phyloP scores from a whole-genome alignment of 2,888 invertebrate genomes.

The Pasiphila rectangulata region DNA sequence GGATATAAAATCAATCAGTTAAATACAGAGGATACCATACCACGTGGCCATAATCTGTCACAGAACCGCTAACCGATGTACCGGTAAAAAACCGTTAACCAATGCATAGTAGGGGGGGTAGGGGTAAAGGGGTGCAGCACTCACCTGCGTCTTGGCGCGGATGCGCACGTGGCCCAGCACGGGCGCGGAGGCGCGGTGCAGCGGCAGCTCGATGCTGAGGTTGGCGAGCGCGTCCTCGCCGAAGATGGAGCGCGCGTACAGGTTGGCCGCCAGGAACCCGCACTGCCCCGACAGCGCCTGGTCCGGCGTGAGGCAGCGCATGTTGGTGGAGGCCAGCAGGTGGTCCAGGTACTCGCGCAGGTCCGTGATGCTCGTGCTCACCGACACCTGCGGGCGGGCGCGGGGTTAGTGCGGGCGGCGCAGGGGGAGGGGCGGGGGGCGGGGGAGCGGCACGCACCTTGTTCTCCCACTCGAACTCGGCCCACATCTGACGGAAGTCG shows the following conservation, averaged over 20 bases:
- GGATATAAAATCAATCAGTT: too few relatives aligned
- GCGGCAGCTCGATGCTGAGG: conserved; percentile 97
- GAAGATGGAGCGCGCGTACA: conserved; percentile 98
- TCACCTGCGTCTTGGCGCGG: conserved; percentile 95
- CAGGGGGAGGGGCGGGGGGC: too few relatives aligned
- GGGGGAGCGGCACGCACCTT: too few relatives aligned
- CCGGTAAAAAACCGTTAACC: too few relatives aligned
- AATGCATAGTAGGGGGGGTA: too few relatives aligned
- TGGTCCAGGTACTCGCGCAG: conserved; percentile 96
- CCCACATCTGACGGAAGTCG: conserved; percentile 99
- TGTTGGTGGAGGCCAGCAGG: conserved; percentile 96
- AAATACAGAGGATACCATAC: too few relatives aligned
- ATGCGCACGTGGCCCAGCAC: conserved; percentile 99
- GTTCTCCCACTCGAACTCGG: conserved; percentile 99
- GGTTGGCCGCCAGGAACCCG: conserved; percentile 99
- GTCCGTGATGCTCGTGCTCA: conserved; percentile 96
- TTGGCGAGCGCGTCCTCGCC: conserved; percentile 99
- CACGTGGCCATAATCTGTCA: too few relatives aligned
- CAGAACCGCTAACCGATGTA: too few relatives aligned
- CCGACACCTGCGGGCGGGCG: conserved; percentile 87
- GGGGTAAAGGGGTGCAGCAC: too few relatives aligned
- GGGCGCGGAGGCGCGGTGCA: conserved; percentile 91
- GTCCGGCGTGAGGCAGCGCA: conserved; percentile 99
- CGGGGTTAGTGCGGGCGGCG: too few relatives aligned
- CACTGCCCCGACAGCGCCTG: conserved; percentile 97